phyloP scores from a whole-genome alignment of 2,888 invertebrate genomes.

The Drosophila quinaria region DNA sequence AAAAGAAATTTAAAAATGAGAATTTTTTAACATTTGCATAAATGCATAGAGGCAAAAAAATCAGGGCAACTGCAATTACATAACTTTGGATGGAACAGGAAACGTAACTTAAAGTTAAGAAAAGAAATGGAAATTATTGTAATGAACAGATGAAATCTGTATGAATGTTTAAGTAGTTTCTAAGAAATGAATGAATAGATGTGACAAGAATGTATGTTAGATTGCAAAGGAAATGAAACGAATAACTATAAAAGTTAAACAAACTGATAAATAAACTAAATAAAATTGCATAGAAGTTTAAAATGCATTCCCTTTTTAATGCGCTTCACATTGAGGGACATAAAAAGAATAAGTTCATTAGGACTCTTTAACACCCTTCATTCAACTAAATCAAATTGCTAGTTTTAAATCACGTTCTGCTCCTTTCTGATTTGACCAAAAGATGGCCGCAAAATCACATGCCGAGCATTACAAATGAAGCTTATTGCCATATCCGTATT shows the following conservation, averaged over 20 bases:
- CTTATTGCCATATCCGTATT: constrained; percentile 49
- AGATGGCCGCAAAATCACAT: constrained; percentile 33
- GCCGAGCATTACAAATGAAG: constrained; percentile 47
- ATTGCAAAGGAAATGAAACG: neutral
- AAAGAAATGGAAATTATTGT: constrained; percentile 12
- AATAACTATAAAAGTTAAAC: neutral
- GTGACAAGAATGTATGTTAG: constrained; percentile 10
- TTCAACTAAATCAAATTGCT: neutral
- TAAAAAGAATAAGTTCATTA: constrained; percentile 28
- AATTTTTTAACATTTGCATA: constrained; percentile 67
- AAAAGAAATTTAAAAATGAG: constrained; percentile 50
- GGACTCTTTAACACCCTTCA: neutral
- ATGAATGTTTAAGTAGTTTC: constrained; percentile 34
- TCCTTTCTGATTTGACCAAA: constrained; percentile 28
- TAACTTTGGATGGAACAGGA: constrained; percentile 30
- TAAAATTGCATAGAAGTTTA: too few species aligned
- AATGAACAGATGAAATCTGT: constrained; percentile 23
- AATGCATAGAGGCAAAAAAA: constrained; percentile 30
- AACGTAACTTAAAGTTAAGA: constrained; percentile 14
- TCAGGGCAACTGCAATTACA: constrained; percentile 43
- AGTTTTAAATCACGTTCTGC: constrained; percentile 41
- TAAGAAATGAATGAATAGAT: constrained; percentile 15
- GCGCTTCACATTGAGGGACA: neutral
- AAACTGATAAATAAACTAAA: neutral
- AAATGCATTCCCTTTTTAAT: neutral